Evolutionary conservation across 2,113 vertebrate genomes (phyloP), one percentile per base, ranked within the genome.

Genomic region (Leptocoma aspasia): DNA sequence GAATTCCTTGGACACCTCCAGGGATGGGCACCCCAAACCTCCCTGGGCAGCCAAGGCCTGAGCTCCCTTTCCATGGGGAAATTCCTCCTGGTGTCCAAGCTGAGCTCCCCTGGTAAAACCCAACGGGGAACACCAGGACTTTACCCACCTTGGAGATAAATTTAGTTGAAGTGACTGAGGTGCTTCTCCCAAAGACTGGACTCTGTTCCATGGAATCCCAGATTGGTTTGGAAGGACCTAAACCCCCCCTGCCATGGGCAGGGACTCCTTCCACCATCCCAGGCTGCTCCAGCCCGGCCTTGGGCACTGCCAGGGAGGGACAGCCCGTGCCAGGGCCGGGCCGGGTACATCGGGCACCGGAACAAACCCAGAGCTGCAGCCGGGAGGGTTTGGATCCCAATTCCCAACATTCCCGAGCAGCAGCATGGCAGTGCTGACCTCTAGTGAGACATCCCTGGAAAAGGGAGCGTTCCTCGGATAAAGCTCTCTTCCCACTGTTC

Each of bases 381-480:
- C 54, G 4, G 14, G 11, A 1, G 41, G 35, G 52, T 7, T 60
- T 37, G 9, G 2, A 18, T n/a, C 37, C 76, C 24, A 1, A 6
- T 8, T 3, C 7, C 56, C 22, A 7, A 5, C 22, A 4, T 11
- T 49, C 37, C 42, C 11, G 17, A 26, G 2, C 3, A 21, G 50
- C 54, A 39, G 54, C 63, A 9, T 19, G 77, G 68, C 94, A 60
- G 73, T 57, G 76, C 54, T 77, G 95, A 96, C 97, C 97, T 72
- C 98, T 72, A 95, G 97, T 70, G 98, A 97, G 89, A 60, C 20
- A 20, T 18, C 49, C 75, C 89, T 57, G 63, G 28, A 50, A 79
- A 77, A 11, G 10, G n/a, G 22, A 63, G 31, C n/a, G n/a, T 42
- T 42, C 41, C 41, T 4, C 56, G 76, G n/a, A 53, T 19, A 8